Evolutionary conservation across 2,888 invertebrate genomes (phyloP), one percentile per base, ranked within the genome.

Genomic region (Brachyptera risi): DNA sequence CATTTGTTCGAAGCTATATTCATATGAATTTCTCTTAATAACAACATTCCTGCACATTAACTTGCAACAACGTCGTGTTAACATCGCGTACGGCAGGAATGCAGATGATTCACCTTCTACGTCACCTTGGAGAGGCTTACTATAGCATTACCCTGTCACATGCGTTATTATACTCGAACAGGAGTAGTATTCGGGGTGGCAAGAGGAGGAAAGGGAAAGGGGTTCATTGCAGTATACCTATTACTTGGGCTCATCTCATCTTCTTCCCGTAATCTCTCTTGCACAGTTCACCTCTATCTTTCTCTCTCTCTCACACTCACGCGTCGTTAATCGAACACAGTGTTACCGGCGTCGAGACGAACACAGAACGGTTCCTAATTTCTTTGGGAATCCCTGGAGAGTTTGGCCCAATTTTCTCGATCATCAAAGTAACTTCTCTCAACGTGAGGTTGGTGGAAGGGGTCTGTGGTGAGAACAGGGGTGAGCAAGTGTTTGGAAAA

Each of bases 311-410:
- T n/a, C 27, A 1, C 27, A 17, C 50, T 27, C 27, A n/a, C 31
- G 9, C 4, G 27, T 27, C 50, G 50, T 26, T 51, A 51, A 51
- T 51, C 50, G 50, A 51, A 51, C 50, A 26, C 50, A 26, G 31
- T 51, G 50, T 51, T 51, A 27, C 50, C n/a, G 11, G 38, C 2
- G n/a, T n/a, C n/a, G 5, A 26, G 50, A 26, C 50, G 24, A 51
- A 51, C 50, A 51, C 31, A 51, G 50, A 51, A 51, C 50, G 50
- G 50, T 27, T 51, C 50, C 50, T 51, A 51, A 51, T 51, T 51
- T 51, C 50, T 51, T 51, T 31, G 17, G 50, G 3, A 31, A 15
- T 31, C 27, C 50, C 1, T n/a, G 50, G 27, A 31, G 31, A 31
- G 9, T 24, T 27, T 17, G 50, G 17, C 50, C 50, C 26, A 51